Conservation (phyloP, 2,888 invertebrate genomes). For the Apodemia duryi region DNA sequence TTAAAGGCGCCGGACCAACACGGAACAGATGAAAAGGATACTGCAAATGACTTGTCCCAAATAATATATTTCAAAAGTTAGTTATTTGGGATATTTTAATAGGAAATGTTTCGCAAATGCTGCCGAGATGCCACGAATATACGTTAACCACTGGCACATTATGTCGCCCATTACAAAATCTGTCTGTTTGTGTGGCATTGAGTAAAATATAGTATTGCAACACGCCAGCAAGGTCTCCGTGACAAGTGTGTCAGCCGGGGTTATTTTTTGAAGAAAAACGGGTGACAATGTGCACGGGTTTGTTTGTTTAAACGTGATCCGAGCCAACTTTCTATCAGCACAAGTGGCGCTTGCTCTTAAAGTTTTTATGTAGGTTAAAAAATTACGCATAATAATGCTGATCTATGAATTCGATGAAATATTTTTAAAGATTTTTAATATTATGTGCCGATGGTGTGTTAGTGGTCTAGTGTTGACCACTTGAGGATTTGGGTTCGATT, state of each 20-base stretch:
- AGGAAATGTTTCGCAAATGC: not conserved
- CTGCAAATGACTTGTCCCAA: no score
- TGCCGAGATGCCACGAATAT: not conserved
- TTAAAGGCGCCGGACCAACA: no score
- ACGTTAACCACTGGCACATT: not conserved
- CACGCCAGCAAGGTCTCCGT: not conserved
- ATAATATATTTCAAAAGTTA: no score
- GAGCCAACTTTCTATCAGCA: constrained; percentile 5
- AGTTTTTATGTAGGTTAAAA: not conserved
- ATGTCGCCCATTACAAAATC: constrained; percentile 3
- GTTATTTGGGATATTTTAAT: no score
- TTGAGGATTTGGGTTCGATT: no score
- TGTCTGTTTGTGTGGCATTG: constrained; percentile 14
- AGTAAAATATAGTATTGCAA: constrained; percentile 9
- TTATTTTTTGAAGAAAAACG: constrained; percentile 9
- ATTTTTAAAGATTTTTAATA: no score
- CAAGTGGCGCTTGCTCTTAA: not conserved
- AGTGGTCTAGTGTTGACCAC: no score
- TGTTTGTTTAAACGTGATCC: constrained; percentile 5
- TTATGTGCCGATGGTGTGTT: no score
- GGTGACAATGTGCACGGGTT: not conserved
- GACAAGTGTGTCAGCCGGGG: constrained; percentile 2
- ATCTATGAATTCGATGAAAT: not conserved
- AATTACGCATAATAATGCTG: not conserved
- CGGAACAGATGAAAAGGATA: no score